Conservation (phyloP, 2,797 vertebrate species). For the Mergus octosetaceus region DNA sequence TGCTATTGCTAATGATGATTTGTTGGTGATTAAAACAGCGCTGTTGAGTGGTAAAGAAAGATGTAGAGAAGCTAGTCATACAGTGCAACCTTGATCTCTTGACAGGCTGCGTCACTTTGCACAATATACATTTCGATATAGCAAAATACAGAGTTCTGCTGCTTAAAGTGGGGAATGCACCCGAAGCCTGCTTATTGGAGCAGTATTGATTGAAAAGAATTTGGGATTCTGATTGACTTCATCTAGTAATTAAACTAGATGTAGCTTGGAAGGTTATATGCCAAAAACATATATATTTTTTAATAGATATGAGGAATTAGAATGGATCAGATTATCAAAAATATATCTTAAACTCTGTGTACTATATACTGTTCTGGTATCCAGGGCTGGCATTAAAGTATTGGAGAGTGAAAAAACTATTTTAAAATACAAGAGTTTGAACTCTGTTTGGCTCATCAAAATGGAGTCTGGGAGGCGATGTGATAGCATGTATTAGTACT, state of each 20-base stretch:
- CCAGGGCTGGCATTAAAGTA: neutral
- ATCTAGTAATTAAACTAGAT: neutral
- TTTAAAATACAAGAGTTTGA: neutral
- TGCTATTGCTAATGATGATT: conserved; percentile 14
- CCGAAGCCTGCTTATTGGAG: neutral
- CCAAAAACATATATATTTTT: neutral
- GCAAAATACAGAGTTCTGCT: neutral
- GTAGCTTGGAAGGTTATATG: neutral
- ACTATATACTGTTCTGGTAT: neutral
- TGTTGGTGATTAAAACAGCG: neutral
- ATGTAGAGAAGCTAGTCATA: neutral
- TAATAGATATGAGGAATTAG: neutral
- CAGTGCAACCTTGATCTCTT: neutral
- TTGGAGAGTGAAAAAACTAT: neutral
- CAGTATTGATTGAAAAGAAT: neutral
- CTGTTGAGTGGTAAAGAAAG: neutral
- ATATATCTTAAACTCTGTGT: rapidly evolving
- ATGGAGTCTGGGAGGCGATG: neutral
- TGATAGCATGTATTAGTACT: neutral
- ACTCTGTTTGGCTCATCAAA: neutral
- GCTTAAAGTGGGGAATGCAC: neutral
- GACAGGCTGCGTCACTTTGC: neutral
- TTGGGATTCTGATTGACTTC: neutral
- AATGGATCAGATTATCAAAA: neutral
- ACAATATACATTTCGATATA: neutral